Evolutionary conservation across 2,888 invertebrate species (phyloP).

Genomic region (Eremobia ochroleuca): DNA sequence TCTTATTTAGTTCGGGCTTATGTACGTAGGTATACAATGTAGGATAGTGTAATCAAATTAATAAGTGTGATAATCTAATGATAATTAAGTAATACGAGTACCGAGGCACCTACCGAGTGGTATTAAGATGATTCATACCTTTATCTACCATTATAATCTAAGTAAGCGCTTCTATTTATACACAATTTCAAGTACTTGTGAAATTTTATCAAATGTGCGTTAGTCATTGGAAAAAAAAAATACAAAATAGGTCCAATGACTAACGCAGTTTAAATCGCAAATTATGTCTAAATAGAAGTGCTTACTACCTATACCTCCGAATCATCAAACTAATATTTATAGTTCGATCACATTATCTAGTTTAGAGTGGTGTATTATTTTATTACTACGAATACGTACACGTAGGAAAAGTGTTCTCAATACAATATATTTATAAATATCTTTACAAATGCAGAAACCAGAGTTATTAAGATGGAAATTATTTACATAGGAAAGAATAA

Average conservation of each 20-base stretch:
- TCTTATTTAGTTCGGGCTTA: neutral
- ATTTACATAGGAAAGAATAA: neutral
- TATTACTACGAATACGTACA: neutral
- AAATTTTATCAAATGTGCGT: conserved; percentile 20
- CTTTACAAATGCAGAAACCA: neutral
- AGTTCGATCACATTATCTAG: neutral
- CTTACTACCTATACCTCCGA: neutral
- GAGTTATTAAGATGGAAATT: neutral
- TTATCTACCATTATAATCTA: conserved; percentile 12
- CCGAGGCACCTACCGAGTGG: neutral
- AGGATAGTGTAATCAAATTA: conserved; percentile 22
- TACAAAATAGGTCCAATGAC: too few species aligned
- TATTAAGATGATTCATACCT: conserved; percentile 21
- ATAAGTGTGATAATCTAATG: conserved; percentile 16
- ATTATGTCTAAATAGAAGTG: too few species aligned
- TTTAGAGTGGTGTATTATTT: neutral
- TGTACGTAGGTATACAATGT: neutral
- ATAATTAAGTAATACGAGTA: conserved; percentile 18
- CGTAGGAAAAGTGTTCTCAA: neutral
- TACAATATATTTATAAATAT: neutral
- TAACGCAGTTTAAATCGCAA: too few species aligned
- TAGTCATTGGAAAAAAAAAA: conserved; percentile 48
- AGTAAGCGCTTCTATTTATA: conserved; percentile 20
- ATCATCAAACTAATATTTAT: neutral
- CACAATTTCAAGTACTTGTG: conserved; percentile 20